Evolutionary conservation across 92 coral and sea anemone genomes (phyloP), one percentile per base, ranked within the genome.

Genomic region (Actinernus sp.): DNA sequence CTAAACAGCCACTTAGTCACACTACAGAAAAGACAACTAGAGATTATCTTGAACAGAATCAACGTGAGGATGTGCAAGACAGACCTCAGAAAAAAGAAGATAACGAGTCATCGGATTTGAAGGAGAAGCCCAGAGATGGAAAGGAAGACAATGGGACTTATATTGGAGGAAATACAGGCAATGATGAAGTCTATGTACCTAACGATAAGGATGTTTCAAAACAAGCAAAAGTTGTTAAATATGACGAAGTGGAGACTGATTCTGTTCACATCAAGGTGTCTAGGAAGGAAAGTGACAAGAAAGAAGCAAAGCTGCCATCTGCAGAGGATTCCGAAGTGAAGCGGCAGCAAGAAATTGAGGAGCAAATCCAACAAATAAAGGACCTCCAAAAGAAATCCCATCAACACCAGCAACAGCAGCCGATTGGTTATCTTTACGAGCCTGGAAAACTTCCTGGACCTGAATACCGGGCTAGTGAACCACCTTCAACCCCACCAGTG

Each of bases 311-410:
- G 32, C 12, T 36, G 10, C 11, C 60, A 24, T 19, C 44, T 1
- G 65, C 70, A 37, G 73, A 60, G 38, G 67, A 58, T 23, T 50
- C 60, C 36, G 96, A 89, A 41, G 71, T 28, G 33, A 25, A 39
- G 22, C 67, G 85, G 14, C 85, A 65, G n/a, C 90, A 48, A 22
- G 61, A 88, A 17, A 25, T 84, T 13, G 91, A 79, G 49, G 96
- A 85, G 31, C 88, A 85, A 62, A 89, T 85, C 49, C 78, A 70
- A 33, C 68, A 68, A 40, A 89, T 85, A 33, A 89, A 85, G 55
- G 89, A 89, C 38, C 92, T 85, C 10, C 92, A 89, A 39, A 74
- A 89, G 46, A 54, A 73, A 26, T 65, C 83, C 19, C 84, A 76
- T 22, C 81, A 74, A 3, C 76, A 55, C 9, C 82, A 36, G 26